Evolutionary conservation across 2,888 invertebrate species (phyloP), one percentile per base, ranked within the genome.

Genomic region (Sialis fuliginosa): DNA sequence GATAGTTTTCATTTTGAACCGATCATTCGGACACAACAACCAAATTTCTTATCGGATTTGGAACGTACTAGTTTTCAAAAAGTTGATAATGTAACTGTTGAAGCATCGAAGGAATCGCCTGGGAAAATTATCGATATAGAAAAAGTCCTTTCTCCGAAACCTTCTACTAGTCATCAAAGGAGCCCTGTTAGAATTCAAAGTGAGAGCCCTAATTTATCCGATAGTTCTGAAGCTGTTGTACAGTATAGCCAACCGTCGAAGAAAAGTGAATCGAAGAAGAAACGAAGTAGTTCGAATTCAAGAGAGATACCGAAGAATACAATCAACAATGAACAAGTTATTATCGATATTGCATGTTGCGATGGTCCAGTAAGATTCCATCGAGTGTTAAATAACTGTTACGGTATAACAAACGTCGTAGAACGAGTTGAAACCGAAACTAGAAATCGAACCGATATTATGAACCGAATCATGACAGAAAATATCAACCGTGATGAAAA

Each of bases 361-460:
- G 91, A 91, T 63, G 91, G 91, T 0, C 91, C 91, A 0, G 89
- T 91, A 1, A 72, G 82, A 31, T 85, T 91, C 65, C 85, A 86
- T 55, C 72, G 90, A 2, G 87, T 91, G 3, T 67, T 88, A 2
- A 91, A 91, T 67, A 79, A 77, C 44, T 85, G 87, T 49, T 91
- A 88, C 68, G 76, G 71, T 4, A 49, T 64, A 6, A 60, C 61
- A 30, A 50, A 48, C 35, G 32, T 37, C 35, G 45, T 41, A 6
- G 58, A 58, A 35, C 60, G 60, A 50, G 59, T 58, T 46, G 62
- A 61, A 44, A 59, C 58, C 44, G 62, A 60, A 6, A 56, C 58
- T 47, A 52, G 56, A 31, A 58, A 59, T 51, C 52, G 55, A 43
- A 63, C 61, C 52, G 62, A 58, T 6, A 61, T 56, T 1, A 53